Conservation (phyloP, 2,797 vertebrate genomes). For the Enoplosus armatus region DNA sequence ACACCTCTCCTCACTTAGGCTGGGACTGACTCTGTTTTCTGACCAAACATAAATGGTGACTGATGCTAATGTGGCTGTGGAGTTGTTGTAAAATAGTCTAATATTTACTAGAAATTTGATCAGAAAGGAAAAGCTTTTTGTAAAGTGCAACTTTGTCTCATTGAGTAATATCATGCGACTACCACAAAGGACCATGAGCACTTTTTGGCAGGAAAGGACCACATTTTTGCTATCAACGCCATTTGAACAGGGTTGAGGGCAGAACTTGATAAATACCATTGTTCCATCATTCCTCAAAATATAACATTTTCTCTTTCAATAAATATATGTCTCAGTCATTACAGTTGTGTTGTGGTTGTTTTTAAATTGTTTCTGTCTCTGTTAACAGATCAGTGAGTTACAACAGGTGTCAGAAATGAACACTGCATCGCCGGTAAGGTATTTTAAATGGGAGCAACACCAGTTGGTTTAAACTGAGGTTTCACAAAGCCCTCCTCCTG, state of each 20-base stretch:
- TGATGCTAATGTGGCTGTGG: constrained; percentile 12
- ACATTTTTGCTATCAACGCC: constrained; percentile 12
- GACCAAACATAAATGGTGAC: constrained; percentile 52
- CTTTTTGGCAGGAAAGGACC: constrained; percentile 28
- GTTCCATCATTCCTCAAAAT: constrained; percentile 54
- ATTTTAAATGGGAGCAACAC: background rate
- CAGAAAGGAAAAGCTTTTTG: constrained; percentile 19
- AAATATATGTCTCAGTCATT: constrained; percentile 54
- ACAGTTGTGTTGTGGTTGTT: background rate
- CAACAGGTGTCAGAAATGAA: background rate
- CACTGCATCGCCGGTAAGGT: no score
- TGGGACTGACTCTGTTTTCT: constrained; percentile 41
- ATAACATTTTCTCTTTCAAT: constrained; percentile 43
- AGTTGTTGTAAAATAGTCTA: constrained; percentile 33
- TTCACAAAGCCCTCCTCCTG: background rate
- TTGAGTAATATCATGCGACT: constrained; percentile 18
- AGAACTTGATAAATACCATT: constrained; percentile 16
- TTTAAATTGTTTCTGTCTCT: background rate
- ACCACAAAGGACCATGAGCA: constrained; percentile 34
- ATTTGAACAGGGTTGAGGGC: background rate
- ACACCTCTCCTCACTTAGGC: constrained; percentile 26
- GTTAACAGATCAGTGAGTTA: no score
- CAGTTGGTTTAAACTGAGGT: no score
- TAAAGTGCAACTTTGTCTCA: background rate
- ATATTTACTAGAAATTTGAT: constrained; percentile 41